A percentile compares a stretch with the other conserved stretches of the same genome.
Conservation (phyloP, 2,797 vertebrate genomes). For the Sebastes nivosus region DNA sequence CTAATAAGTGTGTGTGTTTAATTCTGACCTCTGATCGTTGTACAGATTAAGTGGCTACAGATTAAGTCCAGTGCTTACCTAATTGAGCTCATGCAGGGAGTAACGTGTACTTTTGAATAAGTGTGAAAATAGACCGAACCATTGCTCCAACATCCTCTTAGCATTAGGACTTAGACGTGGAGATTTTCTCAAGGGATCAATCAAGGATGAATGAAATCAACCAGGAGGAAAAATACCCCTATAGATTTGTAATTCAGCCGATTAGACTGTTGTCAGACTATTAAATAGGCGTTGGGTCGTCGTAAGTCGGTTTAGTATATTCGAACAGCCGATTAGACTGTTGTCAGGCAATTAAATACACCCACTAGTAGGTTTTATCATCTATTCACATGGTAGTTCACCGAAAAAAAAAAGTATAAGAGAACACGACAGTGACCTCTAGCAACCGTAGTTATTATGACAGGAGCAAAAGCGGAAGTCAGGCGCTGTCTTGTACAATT, state of each 20-base stretch:
- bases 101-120: neutral
- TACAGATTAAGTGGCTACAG: constrained; percentile 24
- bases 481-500: neutral
- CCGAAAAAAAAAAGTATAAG: too few species aligned
- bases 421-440: too few species aligned
- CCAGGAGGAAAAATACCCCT: neutral
- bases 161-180: neutral
- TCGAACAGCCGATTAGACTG: too few species aligned
- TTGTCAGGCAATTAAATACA: too few species aligned
- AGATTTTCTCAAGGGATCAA: neutral
- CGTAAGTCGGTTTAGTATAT: too few species aligned
- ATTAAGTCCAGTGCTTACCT: neutral
- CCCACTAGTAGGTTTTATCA: too few species aligned
- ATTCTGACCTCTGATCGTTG: constrained; percentile 11
- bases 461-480: too few species aligned
- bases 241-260: neutral
- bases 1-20: neutral
- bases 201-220: neutral
- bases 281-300: too few species aligned
- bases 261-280: too few species aligned
- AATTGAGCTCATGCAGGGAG: constrained; percentile 10
- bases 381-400: too few species aligned
- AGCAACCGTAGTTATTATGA: too few species aligned
- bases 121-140: constrained; percentile 2
- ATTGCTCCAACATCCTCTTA: neutral